Percentiles rank a stretch among this genome's conserved stretches.
These are phyloP conservation scores for Siniperca obscura DNA, from an alignment of 2,797 vertebrate species.

Conservation along the genomic window DNA sequence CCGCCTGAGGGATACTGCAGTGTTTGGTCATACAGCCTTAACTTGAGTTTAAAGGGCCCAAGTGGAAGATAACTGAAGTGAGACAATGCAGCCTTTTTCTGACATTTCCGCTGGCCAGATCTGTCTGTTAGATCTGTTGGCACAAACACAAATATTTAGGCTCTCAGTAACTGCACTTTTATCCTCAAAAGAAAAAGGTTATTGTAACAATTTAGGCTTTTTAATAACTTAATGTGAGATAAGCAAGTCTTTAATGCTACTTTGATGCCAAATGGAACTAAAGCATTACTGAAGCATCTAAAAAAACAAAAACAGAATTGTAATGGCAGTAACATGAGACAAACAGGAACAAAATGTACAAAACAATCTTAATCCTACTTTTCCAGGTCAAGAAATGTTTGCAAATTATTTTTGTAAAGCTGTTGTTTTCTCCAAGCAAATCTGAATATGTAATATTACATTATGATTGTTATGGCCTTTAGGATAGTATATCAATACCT, in stretches of 20 bases:
- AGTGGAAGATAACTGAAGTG: conserved; percentile 63
- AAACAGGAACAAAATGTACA: conserved; percentile 12
- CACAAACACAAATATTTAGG: conserved; percentile 27
- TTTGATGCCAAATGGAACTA: background rate
- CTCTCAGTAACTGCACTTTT: conserved; percentile 42
- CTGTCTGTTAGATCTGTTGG: conserved; percentile 34
- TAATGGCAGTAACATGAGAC: background rate
- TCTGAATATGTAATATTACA: background rate
- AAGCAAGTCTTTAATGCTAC: background rate
- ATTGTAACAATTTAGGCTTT: background rate
- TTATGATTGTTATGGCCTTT: background rate
- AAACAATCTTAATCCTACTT: background rate
- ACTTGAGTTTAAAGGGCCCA: conserved; percentile 60
- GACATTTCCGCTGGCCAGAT: conserved; percentile 31
- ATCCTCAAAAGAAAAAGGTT: conserved; percentile 1
- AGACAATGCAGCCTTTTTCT: conserved; percentile 63
- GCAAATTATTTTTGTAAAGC: background rate
- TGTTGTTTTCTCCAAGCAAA: background rate
- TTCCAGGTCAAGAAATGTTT: background rate
- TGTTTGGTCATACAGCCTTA: conserved; percentile 47
- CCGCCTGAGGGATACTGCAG: conserved; percentile 58
- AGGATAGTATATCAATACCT: background rate
- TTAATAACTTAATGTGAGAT: conserved; percentile 15
- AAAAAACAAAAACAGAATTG: background rate
- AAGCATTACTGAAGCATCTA: conserved; percentile 3